phyloP scores from a whole-genome alignment of 2,113 vertebrate species.

The Siphamia tubifer region DNA sequence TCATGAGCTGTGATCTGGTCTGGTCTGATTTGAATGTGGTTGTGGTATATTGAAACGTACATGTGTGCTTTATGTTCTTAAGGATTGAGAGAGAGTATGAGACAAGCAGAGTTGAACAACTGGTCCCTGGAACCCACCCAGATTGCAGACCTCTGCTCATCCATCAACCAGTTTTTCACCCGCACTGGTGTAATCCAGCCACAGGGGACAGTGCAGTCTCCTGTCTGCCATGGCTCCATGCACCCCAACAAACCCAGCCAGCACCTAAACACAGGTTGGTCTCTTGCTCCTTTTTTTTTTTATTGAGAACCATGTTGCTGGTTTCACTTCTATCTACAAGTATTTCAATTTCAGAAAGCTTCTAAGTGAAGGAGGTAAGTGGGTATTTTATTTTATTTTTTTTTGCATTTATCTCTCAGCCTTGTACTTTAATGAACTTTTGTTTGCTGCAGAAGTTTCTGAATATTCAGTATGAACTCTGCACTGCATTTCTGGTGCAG shows the following conservation, averaged over 20 bases:
- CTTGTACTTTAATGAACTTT: no score
- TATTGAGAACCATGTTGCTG: no score
- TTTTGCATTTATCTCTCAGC: no score
- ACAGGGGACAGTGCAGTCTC: constrained; percentile 85
- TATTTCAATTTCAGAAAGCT: no score
- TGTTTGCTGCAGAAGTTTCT: no score
- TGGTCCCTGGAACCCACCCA: constrained; percentile 93
- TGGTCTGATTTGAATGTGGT: neutral
- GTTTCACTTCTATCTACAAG: no score
- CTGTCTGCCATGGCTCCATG: constrained; percentile 88
- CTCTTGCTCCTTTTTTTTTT: no score
- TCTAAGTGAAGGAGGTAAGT: no score
- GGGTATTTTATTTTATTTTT: no score
- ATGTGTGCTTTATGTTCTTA: constrained; percentile 6
- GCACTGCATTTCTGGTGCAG: no score
- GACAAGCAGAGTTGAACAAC: constrained; percentile 92
- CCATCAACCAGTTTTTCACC: constrained; percentile 92
- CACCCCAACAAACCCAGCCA: constrained; percentile 87
- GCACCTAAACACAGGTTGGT: constrained; percentile 87
- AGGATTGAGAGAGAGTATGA: constrained; percentile 94
- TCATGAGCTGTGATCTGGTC: neutral
- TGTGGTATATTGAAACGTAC: neutral
- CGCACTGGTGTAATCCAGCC: constrained; percentile 91
- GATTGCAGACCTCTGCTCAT: constrained; percentile 92
- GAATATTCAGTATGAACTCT: no score